These are phyloP conservation scores for Taurulus bubalis DNA, from an alignment of 2,113 vertebrate genomes.

Conservation along the genomic window DNA sequence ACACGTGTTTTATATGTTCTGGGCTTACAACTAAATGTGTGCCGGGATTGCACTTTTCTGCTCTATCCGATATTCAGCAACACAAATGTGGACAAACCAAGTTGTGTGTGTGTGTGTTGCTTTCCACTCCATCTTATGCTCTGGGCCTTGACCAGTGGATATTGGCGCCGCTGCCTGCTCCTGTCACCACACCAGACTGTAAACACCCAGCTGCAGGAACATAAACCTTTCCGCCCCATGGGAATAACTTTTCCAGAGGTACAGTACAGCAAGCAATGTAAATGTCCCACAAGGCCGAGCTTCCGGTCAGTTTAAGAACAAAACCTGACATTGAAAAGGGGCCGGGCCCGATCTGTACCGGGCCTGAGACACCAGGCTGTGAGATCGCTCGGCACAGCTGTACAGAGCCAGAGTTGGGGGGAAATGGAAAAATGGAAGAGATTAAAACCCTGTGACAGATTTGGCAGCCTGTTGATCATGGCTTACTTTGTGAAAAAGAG, in stretches of 20 bases:
- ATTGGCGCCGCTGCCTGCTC: background rate
- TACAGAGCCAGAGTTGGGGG: conserved; percentile 39
- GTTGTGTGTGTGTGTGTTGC: background rate
- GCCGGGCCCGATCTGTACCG: background rate
- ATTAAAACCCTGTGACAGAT: conserved; percentile 65
- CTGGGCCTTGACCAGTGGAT: conserved; percentile 11
- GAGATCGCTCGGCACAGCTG: conserved; percentile 53
- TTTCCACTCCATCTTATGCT: background rate
- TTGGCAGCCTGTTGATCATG: conserved; percentile 51
- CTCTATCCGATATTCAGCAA: background rate
- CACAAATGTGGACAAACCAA: background rate
- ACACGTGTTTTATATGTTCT: conserved; percentile 8
- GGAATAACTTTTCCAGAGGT: conserved; percentile 5
- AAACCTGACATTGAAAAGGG: background rate
- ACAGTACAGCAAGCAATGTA: background rate
- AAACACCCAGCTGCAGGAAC: conserved; percentile 35
- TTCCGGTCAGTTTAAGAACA: conserved; percentile 34
- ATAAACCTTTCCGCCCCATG: conserved; percentile 32
- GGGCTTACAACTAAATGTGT: background rate
- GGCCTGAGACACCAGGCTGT: background rate
- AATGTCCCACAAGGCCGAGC: background rate
- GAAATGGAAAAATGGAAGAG: conserved; percentile 58
- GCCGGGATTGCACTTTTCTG: background rate
- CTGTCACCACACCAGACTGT: conserved; percentile 33
- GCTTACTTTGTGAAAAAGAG: conserved; percentile 35